Evolutionary conservation across 64 coral and sea anemone species (phyloP), one percentile per base, ranked within the genome.

Genomic region (Platygyra sinensis): DNA sequence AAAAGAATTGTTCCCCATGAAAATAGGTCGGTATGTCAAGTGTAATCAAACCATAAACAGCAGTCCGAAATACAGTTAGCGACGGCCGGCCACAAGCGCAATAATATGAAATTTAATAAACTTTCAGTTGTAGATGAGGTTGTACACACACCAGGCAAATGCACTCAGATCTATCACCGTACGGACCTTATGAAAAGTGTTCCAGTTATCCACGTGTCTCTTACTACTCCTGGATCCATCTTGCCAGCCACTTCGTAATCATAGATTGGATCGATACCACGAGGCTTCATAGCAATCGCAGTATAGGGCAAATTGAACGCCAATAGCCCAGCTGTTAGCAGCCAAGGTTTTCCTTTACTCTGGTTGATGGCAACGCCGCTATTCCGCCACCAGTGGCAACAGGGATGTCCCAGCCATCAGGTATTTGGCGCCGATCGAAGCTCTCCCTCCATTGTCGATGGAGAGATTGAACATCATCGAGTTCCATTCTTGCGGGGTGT

Each of bases 401-500:
- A 92, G 33, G 14, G 90, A 92, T 32, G 82, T 86, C 25, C 75
- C 74, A 15, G 90, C 90, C 90, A 92, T 92, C 3, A 78, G 7
- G 15, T 65, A 55, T 14, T 80, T 81, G 10, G 90, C 90, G 20
- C n/a, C 82, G 73, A 33, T 92, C 60, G 62, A 92, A 92, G 50
- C 82, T 87, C 10, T 73, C 83, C 1, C 74, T 5, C 51, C 79
- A 92, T 50, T 92, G 83, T 2, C 55, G 74, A 46, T 92, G 90
- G 2, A 79, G 13, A 3, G 83, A 87, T 62, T 92, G 82, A 20
- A 63, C 76, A 50, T 92, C 90, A 14, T 87, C 62, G 16, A 92
- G 76, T 30, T 76, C 61, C 90, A 92, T 92, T 29, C 90, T 61
- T 3, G 90, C 90, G 7, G 90, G 90, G 52, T 92, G 90, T 62